phyloP scores from a whole-genome alignment of 64 coral and sea anemone species.

The Actinia tenebrosa region DNA sequence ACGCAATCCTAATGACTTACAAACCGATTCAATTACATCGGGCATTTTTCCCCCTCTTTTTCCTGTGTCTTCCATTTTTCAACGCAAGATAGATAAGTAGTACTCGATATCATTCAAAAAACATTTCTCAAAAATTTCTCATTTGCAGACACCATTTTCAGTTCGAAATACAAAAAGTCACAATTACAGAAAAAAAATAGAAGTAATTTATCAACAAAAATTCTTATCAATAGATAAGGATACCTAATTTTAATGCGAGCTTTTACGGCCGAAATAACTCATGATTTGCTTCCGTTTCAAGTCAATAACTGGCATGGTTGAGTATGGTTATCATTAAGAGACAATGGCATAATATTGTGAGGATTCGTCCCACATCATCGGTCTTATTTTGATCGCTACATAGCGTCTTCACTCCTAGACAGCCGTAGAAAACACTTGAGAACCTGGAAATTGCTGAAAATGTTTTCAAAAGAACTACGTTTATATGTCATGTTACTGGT shows the following conservation, averaged over 20 bases:
- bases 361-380: neutral
- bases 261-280: conserved; percentile 6
- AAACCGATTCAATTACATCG: neutral
- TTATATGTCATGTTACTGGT: neutral
- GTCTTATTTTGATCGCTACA: neutral
- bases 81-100: neutral
- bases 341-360: conserved; percentile 4
- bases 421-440: neutral
- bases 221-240: conserved; percentile 2
- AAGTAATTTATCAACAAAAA: conserved; percentile 3
- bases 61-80: neutral
- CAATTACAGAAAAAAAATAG: neutral
- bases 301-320: conserved; percentile 3
- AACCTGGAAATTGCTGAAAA: neutral
- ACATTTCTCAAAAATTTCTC: neutral
- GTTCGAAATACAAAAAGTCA: neutral
- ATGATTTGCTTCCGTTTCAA: conserved; percentile 8
- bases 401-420: conserved; percentile 3
- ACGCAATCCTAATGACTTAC: neutral
- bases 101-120: neutral
- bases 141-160: neutral
- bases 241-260: neutral
- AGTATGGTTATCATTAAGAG: neutral
- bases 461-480: neutral
- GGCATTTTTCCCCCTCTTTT: neutral